Base-by-base conservation (phyloP, 2,888 invertebrate species). In the Drosophila siamana region DNA sequence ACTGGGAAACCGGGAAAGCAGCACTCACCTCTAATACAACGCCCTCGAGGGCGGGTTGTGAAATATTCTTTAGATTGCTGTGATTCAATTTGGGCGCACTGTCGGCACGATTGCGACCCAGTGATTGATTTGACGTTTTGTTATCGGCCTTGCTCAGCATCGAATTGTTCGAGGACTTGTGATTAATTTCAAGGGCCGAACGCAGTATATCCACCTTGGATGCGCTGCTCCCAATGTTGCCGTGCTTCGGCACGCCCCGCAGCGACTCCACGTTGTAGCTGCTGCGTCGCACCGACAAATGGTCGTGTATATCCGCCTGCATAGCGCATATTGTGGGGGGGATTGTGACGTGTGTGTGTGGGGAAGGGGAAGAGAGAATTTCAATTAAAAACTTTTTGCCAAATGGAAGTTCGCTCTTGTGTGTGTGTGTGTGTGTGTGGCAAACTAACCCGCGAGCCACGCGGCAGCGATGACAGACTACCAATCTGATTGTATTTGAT, bases 401-500 rank as follows among this genome's bases (percentile, higher is more conserved):
- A 19, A 19, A 2, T 3, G 19, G 3, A 28, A 24, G 4, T 24
- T 28, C 15, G 19, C n/a, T 22, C 22, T 43, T 43, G 41, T 43
- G 28, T 28, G 3, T 11, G 28, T 3, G 30, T 3, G 3, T 19
- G 11, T 46, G 6, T 7, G 11, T 54, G 50, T 28, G 4, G 8
- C 6, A 5, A 52, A 61, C 93, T 92, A 55, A 94, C 94, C 64
- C 94, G 92, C 2, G 94, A 94, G 47, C 94, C 94, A 82, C 95
- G 92, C 0, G 95, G 95, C 77, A 96, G 89, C 0, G 96, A 96
- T 70, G 95, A 94, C 48, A 96, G 91, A 28, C 96, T 96, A 46
- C 96, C 96, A 61, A 96, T 94, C 74, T 95, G 96, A 90, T 96
- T 96, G 91, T 94, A 96, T 79, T 96, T 94, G 4, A 95, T 95